Evolutionary conservation across 2,888 invertebrate genomes (phyloP).

Genomic region (Drosophila suboccidentalis): DNA sequence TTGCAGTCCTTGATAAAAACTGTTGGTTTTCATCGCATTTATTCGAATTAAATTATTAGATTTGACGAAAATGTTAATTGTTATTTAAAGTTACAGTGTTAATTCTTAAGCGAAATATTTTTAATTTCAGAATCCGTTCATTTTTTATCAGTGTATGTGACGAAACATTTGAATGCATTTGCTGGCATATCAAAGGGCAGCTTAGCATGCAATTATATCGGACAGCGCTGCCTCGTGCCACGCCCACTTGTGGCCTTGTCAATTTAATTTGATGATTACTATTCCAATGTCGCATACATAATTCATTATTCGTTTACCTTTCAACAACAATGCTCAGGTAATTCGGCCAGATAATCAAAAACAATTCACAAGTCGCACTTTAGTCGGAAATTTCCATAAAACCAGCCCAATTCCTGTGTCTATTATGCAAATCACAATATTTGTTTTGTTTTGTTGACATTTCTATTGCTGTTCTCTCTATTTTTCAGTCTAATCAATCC

Average conservation of each 20-base stretch:
- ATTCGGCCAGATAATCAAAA: conserved; percentile 8
- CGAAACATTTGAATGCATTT: conserved; percentile 20
- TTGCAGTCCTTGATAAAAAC: background rate
- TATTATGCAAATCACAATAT: conserved; percentile 14
- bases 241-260: conserved; percentile 4
- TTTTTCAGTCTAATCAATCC: background rate
- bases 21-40: too few relatives aligned
- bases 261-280: conserved; percentile 13
- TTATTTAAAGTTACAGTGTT: background rate
- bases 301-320: conserved; percentile 28
- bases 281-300: conserved; percentile 16
- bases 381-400: conserved; percentile 27
- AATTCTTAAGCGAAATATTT: background rate
- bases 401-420: conserved; percentile 1
- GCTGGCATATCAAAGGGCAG: conserved; percentile 9
- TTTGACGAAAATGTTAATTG: too few relatives aligned
- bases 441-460: conserved; percentile 6
- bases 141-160: background rate
- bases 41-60: too few relatives aligned
- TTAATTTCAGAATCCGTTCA: background rate
- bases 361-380: background rate
- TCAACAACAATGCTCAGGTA: conserved; percentile 14
- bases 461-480: background rate
- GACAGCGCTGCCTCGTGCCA: background rate
- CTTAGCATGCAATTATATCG: conserved; percentile 6